Evolutionary conservation across 2,797 vertebrate species (phyloP).

Genomic region (Bovichtus diacanthus): DNA sequence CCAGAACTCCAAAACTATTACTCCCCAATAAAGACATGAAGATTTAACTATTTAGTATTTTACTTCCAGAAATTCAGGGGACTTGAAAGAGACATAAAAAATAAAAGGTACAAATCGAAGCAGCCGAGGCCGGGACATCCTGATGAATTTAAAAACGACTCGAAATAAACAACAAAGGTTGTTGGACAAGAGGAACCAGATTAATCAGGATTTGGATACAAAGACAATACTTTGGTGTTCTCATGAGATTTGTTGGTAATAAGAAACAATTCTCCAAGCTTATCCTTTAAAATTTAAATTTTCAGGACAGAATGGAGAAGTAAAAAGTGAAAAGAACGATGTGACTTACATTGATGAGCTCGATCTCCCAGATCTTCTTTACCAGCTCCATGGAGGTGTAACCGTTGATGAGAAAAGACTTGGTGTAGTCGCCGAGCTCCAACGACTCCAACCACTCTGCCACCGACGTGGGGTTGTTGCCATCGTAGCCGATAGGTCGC

Average conservation of each 20-base stretch:
- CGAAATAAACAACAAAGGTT: background rate
- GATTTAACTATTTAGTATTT: background rate
- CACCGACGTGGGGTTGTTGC: constrained; percentile 96
- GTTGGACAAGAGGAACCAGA: background rate
- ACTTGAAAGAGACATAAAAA: background rate
- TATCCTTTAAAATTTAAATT: background rate
- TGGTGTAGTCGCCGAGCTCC: constrained; percentile 98
- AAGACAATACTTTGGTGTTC: background rate
- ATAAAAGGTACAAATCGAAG: background rate
- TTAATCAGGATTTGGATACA: background rate
- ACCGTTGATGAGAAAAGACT: constrained; percentile 97
- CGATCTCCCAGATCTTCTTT: constrained; percentile 99
- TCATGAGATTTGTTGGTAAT: background rate
- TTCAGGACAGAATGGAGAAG: background rate
- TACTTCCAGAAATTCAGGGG: background rate
- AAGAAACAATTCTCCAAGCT: background rate
- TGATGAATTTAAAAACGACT: too few species aligned
- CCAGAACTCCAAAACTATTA: background rate
- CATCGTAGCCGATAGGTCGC: constrained; percentile 93
- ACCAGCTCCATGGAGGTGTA: constrained; percentile 99
- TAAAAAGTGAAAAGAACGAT: background rate
- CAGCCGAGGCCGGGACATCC: background rate
- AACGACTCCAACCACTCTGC: constrained; percentile 98
- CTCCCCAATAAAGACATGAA: background rate
- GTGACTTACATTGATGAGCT: constrained; percentile 96